phyloP scores from a whole-genome alignment of 2,888 invertebrate genomes.

The Nymphalis c-album region DNA sequence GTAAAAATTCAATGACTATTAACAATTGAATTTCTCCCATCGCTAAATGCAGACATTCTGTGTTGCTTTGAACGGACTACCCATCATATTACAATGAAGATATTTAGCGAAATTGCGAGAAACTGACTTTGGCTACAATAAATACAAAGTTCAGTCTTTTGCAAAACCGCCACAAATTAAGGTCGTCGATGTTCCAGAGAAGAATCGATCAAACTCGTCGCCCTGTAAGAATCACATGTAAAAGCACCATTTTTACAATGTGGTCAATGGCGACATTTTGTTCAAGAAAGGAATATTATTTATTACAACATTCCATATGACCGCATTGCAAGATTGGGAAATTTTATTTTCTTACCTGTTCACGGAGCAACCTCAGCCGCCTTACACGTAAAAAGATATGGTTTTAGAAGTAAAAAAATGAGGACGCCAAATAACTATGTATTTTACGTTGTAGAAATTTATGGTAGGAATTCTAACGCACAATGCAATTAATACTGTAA shows the following conservation, averaged over 20 bases:
- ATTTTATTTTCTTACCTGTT: slow-evolving; percentile 21
- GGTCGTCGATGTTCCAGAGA: slow-evolving; percentile 18
- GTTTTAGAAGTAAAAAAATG: no score
- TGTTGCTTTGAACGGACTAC: slow-evolving; percentile 45
- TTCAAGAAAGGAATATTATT: neutral
- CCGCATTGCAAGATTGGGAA: slow-evolving; percentile 18
- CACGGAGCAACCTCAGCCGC: neutral
- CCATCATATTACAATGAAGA: slow-evolving; percentile 47
- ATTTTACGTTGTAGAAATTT: neutral
- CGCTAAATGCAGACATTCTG: slow-evolving; percentile 68
- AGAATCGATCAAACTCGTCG: slow-evolving; percentile 14
- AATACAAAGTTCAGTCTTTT: slow-evolving; percentile 65
- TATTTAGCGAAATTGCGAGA: slow-evolving; percentile 58
- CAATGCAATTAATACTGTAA: no score
- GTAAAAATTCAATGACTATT: slow-evolving; percentile 73
- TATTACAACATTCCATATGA: neutral
- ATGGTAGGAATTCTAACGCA: no score
- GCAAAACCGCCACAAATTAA: slow-evolving; percentile 54
- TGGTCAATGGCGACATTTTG: slow-evolving; percentile 10
- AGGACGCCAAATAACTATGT: neutral
- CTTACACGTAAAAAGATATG: neutral
- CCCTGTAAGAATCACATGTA: slow-evolving; percentile 29
- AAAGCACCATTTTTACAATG: slow-evolving; percentile 20
- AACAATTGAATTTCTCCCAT: slow-evolving; percentile 78
- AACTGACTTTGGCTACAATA: slow-evolving; percentile 56